Base-by-base conservation (phyloP, 2,797 vertebrate genomes). In the Odontamblyopus lacepedii region DNA sequence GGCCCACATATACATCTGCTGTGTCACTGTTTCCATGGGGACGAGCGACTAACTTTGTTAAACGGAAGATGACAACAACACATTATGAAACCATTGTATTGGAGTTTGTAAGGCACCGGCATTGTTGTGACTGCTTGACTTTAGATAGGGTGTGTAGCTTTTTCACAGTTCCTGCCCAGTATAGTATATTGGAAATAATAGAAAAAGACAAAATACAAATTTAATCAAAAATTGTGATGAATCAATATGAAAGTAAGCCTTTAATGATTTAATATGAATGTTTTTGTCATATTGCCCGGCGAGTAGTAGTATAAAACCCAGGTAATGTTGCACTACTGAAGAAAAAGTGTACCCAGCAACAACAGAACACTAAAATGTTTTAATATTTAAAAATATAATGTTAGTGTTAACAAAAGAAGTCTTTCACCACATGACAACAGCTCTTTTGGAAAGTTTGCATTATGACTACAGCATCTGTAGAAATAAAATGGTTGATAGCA, bases 11-110 rank as follows among this genome's bases (percentile, higher is more conserved):
- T 66, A 74, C 60, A 64, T 72, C 57, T 64, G 69, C 71, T 76
- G 60, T 73, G 70, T 59, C 41, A 48, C 56, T 0, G 12, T 63
- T 67, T 82, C 72, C 73, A 59, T 44, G 70, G 66, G 35, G 82
- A 72, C 73, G 56, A 67, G 72, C 62, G 6, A 8, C 51, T 81
- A 57, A 70, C 73, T 72, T 59, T 38, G 77, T 76, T 70, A 71
- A 71, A 70, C 41, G 63, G 61, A 66, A 44, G 7, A 38, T 32
- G 50, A 72, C 41, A 68, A 60, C 66, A 65, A 53, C 48, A 30
- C 44, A 56, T 62, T n/a, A 35, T 64, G 48, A 75, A 75, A 53
- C 73, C 69, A 67, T 41, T 68, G 67, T 50, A 7, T 62, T 51
- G 44, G 62, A 62, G 32, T 27, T n/a, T 57, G 55, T 35, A 63